Percentiles rank a stretch among this genome's conserved stretches.
Conservation (phyloP, 2,888 invertebrate species). For the Diadegma fenestrale region DNA sequence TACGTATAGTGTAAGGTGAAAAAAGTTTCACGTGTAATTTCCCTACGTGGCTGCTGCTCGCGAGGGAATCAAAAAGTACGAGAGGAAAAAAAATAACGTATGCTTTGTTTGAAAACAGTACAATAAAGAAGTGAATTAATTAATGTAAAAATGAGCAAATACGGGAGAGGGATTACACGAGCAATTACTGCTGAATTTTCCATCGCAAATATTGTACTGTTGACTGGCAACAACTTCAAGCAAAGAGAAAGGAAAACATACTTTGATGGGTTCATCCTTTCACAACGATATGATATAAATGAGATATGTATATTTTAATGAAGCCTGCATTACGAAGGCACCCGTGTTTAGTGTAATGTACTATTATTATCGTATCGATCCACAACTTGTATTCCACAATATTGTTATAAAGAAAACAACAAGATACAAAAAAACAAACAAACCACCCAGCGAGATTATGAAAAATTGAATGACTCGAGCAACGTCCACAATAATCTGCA, state of each 20-base stretch:
- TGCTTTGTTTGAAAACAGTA: constrained; percentile 37
- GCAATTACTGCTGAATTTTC: constrained; percentile 41
- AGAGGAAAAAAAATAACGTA: not conserved
- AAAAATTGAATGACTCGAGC: not conserved
- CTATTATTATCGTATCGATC: constrained; percentile 46
- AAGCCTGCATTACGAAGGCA: constrained; percentile 16
- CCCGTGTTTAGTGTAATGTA: not conserved
- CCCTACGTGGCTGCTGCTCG: constrained; percentile 19
- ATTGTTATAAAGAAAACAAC: constrained; percentile 14
- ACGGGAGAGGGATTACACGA: constrained; percentile 36
- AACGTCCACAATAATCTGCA: not conserved
- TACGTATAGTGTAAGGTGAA: constrained; percentile 29
- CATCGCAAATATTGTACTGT: constrained; percentile 58
- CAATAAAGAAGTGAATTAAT: constrained; percentile 45
- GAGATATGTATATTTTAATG: constrained; percentile 38
- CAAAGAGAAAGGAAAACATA: not conserved
- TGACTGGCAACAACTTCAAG: constrained; percentile 67
- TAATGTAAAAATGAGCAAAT: constrained; percentile 29
- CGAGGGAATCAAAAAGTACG: not conserved
- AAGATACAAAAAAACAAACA: not conserved
- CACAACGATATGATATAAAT: constrained; percentile 31
- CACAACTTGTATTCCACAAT: constrained; percentile 6
- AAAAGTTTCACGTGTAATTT: constrained; percentile 40
- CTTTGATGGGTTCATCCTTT: constrained; percentile 44
- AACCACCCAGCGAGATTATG: not conserved